Percentiles rank a stretch among this genome's conserved stretches.
phyloP scores from a whole-genome alignment of 2,797 vertebrate species.

The Schizopygopsis malacanthus region DNA sequence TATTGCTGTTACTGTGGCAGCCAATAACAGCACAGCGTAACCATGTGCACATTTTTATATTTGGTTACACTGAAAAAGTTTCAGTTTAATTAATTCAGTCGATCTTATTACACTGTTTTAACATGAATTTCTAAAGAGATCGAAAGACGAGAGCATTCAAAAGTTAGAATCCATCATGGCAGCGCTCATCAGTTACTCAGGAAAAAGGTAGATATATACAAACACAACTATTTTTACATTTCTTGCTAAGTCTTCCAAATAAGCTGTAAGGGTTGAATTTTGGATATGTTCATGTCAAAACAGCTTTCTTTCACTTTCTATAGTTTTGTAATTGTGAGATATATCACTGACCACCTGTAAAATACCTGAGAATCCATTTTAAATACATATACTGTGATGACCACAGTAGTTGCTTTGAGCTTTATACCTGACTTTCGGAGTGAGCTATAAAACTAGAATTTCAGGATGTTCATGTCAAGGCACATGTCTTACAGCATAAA shows the following conservation, averaged over 20 bases:
- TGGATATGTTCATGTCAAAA: background rate
- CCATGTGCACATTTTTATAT: too few species aligned
- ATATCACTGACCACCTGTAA: background rate
- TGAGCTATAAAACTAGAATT: background rate
- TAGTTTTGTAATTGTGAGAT: background rate
- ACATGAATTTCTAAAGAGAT: too few species aligned
- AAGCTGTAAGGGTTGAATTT: background rate
- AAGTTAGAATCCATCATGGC: too few species aligned
- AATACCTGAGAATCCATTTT: background rate
- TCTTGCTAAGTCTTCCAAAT: background rate
- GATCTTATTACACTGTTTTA: too few species aligned
- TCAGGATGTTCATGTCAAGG: background rate
- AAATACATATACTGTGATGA: background rate
- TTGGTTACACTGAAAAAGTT: too few species aligned
- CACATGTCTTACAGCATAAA: background rate
- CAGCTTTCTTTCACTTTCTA: background rate
- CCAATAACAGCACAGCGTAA: too few species aligned
- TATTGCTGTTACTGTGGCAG: too few species aligned
- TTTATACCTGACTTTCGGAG: conserved; percentile 2
- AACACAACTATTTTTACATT: background rate
- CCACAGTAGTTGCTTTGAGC: background rate
- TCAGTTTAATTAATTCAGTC: too few species aligned
- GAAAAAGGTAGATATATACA: background rate
- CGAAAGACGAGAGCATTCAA: too few species aligned
- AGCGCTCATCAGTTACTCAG: too few species aligned